A percentile compares a stretch with the other conserved stretches of the same genome.
phyloP scores from a whole-genome alignment of 2,888 invertebrate genomes.

The Campoplex nolae region DNA sequence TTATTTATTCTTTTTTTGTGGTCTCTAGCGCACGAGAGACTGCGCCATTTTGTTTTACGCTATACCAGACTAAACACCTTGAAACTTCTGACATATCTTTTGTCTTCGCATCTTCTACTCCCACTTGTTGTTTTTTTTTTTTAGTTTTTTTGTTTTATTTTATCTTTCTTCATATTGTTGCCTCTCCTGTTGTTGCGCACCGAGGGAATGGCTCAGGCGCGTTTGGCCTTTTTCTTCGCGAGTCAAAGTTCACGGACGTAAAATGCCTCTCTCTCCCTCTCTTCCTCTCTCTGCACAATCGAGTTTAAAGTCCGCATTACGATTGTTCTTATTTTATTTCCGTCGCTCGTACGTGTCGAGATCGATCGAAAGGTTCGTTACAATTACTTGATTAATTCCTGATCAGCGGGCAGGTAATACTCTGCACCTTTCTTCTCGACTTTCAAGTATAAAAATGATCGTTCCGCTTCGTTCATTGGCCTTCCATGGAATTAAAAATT shows the following conservation, averaged over 20 bases:
- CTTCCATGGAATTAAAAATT: not conserved
- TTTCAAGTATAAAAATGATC: too few relatives aligned
- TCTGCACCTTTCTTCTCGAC: too few relatives aligned
- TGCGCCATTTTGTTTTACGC: slow-evolving; percentile 26
- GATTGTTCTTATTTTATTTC: not conserved
- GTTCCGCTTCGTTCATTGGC: not conserved
- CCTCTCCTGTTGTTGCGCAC: slow-evolving; percentile 21
- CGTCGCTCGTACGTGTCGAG: not conserved
- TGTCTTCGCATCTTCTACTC: slow-evolving; percentile 54
- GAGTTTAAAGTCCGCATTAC: slow-evolving; percentile 18
- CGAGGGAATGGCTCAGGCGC: slow-evolving; percentile 31
- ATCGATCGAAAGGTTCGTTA: not conserved
- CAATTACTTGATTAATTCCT: not conserved
- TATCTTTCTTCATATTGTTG: not conserved
- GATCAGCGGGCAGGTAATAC: too few relatives aligned
- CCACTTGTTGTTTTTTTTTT: not conserved
- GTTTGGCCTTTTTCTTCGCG: slow-evolving; percentile 53
- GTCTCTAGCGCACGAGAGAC: slow-evolving; percentile 17
- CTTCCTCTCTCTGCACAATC: not conserved
- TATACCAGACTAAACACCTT: slow-evolving; percentile 1
- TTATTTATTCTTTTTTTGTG: slow-evolving; percentile 35
- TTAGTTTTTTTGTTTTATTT: not conserved
- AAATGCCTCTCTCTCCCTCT: slow-evolving; percentile 10
- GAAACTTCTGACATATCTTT: slow-evolving; percentile 47
- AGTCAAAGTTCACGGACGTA: slow-evolving; percentile 64